phyloP scores from a whole-genome alignment of 2,113 vertebrate genomes.

The Aptenodytes patagonicus region DNA sequence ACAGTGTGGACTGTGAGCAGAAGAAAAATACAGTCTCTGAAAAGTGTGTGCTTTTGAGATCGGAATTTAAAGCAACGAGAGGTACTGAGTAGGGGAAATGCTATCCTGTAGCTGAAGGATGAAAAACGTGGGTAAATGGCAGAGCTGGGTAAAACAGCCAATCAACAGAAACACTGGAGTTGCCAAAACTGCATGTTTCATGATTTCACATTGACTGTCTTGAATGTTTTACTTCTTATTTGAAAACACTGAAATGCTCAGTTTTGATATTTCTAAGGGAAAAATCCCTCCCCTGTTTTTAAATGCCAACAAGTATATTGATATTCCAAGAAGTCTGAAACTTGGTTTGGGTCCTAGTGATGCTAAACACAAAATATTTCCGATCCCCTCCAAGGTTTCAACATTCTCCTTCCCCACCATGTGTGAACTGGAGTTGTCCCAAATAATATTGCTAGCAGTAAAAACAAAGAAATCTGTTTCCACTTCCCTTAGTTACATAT shows the following conservation, averaged over 20 bases:
- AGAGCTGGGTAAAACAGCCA: neutral
- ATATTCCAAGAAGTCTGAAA: neutral
- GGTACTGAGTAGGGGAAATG: neutral
- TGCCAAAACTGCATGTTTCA: neutral
- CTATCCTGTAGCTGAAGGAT: neutral
- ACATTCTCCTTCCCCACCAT: neutral
- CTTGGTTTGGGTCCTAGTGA: neutral
- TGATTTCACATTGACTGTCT: neutral
- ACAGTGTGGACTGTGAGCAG: neutral
- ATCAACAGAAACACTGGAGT: neutral
- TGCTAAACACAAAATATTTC: neutral
- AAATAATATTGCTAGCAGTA: neutral
- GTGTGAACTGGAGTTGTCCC: neutral
- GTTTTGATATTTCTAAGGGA: neutral
- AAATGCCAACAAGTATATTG: neutral
- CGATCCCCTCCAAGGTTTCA: neutral
- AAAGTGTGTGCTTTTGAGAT: neutral
- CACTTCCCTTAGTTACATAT: neutral
- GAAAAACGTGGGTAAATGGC: neutral
- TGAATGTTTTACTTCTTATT: neutral
- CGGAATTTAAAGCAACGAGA: neutral
- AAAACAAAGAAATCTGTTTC: neutral
- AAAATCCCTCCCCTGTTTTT: neutral
- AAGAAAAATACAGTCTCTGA: neutral
- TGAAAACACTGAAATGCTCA: neutral